Percentiles rank a stretch among this genome's conserved stretches.
These are phyloP conservation scores for Trichonephila inaurata DNA, from an alignment of 1,140 invertebrate genomes.

Conservation along the genomic window DNA sequence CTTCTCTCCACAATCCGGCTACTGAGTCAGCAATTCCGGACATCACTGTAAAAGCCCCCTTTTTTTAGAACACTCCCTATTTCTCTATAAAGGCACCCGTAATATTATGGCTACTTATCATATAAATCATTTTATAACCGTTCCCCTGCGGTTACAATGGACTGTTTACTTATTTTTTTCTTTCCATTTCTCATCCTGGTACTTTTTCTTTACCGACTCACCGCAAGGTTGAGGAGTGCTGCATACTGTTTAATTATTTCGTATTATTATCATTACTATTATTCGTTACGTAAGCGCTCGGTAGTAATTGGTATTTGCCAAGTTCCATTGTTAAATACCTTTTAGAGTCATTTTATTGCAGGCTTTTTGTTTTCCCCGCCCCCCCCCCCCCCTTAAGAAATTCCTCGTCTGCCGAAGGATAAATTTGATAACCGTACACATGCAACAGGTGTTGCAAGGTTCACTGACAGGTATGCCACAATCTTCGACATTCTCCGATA, in stretches of 20 bases:
- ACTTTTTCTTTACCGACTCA: background rate
- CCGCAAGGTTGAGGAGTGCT: background rate
- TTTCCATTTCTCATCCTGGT: background rate
- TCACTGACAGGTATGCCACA: background rate
- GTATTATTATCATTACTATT: conserved; percentile 1
- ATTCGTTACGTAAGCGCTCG: background rate
- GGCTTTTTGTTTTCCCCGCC: too few species aligned
- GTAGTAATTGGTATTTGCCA: conserved; percentile 5
- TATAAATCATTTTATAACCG: conserved; percentile 38
- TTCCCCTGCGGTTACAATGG: background rate
- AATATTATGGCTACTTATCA: conserved; percentile 63
- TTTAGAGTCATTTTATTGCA: conserved; percentile 5
- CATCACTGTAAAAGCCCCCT: background rate
- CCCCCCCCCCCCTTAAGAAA: too few species aligned
- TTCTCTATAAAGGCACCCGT: conserved; percentile 1
- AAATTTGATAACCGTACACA: background rate
- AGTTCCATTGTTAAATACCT: conserved; percentile 19
- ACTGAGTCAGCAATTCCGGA: conserved; percentile 35
- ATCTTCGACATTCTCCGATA: background rate
- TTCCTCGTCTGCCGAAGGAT: background rate
- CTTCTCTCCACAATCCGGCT: background rate
- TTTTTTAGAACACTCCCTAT: conserved; percentile 10
- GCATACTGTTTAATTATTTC: conserved; percentile 19
- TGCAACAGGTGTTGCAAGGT: conserved; percentile 15
- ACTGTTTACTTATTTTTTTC: background rate